A percentile compares a stretch with the other conserved stretches of the same genome.
phyloP scores from a whole-genome alignment of 2,888 invertebrate genomes.

The Mythimna albipuncta region DNA sequence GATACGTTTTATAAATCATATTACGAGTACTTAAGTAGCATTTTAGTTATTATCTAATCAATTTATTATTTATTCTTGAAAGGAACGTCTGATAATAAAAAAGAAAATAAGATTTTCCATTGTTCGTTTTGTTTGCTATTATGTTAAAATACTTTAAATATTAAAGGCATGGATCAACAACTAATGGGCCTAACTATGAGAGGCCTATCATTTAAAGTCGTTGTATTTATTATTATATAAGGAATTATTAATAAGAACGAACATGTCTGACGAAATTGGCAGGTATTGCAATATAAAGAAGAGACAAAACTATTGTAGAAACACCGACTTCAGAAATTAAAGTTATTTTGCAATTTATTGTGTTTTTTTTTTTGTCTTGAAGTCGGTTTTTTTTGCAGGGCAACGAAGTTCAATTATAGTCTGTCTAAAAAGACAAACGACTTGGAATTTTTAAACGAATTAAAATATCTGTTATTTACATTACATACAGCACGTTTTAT shows the following conservation, averaged over 20 bases:
- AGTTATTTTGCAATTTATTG: too few relatives aligned
- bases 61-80: conserved; percentile 14
- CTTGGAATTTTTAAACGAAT: too few relatives aligned
- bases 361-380: too few relatives aligned
- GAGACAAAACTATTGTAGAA: too few relatives aligned
- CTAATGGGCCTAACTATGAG: neutral
- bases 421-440: too few relatives aligned
- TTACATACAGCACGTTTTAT: too few relatives aligned
- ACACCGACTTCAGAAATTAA: too few relatives aligned
- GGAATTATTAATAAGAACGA: too few relatives aligned
- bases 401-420: too few relatives aligned
- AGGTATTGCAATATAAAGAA: neutral
- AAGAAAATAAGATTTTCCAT: neutral
- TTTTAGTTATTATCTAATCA: conserved; percentile 38
- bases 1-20: conserved; percentile 28
- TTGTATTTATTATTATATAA: neutral
- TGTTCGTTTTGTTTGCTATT: neutral
- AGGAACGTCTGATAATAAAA: conserved; percentile 7
- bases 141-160: neutral
- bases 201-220: neutral
- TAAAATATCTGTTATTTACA: too few relatives aligned
- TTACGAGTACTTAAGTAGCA: conserved; percentile 21
- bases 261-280: neutral
- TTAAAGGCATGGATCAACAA: neutral
- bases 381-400: too few relatives aligned